These are phyloP conservation scores for Medauroidea extradentata DNA, from an alignment of 1,140 invertebrate species.

Conservation along the genomic window DNA sequence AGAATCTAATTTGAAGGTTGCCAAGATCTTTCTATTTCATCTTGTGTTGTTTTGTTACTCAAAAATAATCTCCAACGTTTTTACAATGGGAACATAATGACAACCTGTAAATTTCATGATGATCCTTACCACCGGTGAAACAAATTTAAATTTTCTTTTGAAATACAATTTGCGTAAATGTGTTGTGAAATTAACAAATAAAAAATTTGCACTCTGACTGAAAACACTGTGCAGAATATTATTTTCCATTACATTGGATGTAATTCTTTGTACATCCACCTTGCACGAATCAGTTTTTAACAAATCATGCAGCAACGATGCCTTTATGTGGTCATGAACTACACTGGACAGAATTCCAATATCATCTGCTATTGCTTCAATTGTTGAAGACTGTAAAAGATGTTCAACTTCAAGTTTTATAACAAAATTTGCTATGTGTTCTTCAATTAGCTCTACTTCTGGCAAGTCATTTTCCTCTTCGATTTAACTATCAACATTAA, in stretches of 20 bases:
- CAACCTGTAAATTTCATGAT: conserved; percentile 21
- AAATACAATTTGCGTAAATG: neutral
- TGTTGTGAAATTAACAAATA: neutral
- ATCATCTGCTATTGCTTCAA: neutral
- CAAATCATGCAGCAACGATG: neutral
- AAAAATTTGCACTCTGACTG: neutral
- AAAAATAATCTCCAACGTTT: conserved; percentile 28
- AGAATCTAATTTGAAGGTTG: neutral
- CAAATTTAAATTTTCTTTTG: too few relatives aligned
- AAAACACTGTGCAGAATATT: neutral
- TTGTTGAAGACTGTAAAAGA: neutral
- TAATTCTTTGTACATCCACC: neutral
- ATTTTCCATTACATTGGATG: neutral
- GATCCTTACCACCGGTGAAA: neutral
- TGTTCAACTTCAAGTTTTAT: neutral
- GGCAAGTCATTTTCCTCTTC: too few relatives aligned
- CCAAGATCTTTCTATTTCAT: conserved; percentile 12
- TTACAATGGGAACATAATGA: conserved; percentile 27
- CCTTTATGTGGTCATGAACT: neutral
- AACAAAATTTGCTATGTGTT: too few relatives aligned
- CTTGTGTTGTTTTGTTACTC: conserved; percentile 21
- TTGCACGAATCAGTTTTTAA: neutral
- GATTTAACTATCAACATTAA: too few relatives aligned
- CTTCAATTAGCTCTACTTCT: too few relatives aligned
- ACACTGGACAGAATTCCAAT: neutral